These are phyloP conservation scores for Synanthedon tipuliformis DNA, from an alignment of 2,888 invertebrate genomes.

Conservation along the genomic window DNA sequence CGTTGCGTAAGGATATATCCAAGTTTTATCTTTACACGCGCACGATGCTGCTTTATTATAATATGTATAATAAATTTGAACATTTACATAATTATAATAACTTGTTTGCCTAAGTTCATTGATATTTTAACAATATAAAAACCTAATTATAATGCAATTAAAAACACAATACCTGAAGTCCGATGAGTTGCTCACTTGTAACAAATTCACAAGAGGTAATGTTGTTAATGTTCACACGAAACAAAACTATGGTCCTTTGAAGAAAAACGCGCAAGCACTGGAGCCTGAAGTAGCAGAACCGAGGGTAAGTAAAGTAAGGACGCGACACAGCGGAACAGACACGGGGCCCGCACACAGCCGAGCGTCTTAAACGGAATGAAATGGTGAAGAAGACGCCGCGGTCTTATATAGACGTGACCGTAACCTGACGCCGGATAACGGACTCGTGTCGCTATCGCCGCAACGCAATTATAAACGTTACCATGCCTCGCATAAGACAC, in stretches of 20 bases:
- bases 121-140: too few relatives aligned
- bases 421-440: constrained; percentile 71
- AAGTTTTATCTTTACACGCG: too few relatives aligned
- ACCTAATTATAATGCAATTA: background rate
- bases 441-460: constrained; percentile 37
- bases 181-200: constrained; percentile 26
- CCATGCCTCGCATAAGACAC: constrained; percentile 27
- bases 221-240: constrained; percentile 50
- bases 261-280: constrained; percentile 44
- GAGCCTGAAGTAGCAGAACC: constrained; percentile 33
- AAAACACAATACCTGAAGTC: constrained; percentile 8
- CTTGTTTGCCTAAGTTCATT: too few relatives aligned
- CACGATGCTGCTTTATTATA: too few relatives aligned
- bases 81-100: too few relatives aligned
- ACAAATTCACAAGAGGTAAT: constrained; percentile 37
- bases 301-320: constrained; percentile 24
- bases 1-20: too few relatives aligned
- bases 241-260: constrained; percentile 48
- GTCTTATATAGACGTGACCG: constrained; percentile 69
- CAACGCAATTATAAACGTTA: constrained; percentile 37
- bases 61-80: too few relatives aligned
- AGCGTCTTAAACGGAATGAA: constrained; percentile 67
- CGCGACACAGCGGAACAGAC: constrained; percentile 23
- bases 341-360: constrained; percentile 38
- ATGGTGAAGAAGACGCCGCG: constrained; percentile 66